Percentiles rank a stretch among this genome's conserved stretches.
Evolutionary conservation across 2,888 invertebrate species (phyloP).

Genomic region (Rugalucina vietnamica): DNA sequence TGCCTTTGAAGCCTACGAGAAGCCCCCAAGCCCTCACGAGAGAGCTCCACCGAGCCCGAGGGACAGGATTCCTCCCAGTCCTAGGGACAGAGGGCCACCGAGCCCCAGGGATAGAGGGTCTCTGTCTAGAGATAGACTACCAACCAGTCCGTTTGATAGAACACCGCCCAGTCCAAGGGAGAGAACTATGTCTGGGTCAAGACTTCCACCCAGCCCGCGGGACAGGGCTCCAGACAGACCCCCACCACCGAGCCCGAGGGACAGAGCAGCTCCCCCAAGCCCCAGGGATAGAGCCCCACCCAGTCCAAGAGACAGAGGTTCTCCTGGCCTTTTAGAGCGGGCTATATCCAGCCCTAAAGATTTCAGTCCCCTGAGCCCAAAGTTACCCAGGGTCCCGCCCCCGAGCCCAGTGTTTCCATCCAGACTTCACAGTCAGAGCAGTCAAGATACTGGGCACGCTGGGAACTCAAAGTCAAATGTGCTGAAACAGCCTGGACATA

Average conservation of each 20-base stretch:
- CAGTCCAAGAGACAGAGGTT: constrained; percentile 35
- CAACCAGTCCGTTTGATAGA: constrained; percentile 45
- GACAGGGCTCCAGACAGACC: constrained; percentile 33
- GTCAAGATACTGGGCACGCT: constrained; percentile 34
- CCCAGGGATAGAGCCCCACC: constrained; percentile 46
- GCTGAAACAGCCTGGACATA: constrained; percentile 31
- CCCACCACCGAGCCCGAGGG: constrained; percentile 44
- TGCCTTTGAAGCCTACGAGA: constrained; percentile 73
- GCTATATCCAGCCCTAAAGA: constrained; percentile 50
- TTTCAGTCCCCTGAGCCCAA: constrained; percentile 50
- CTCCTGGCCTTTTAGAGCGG: constrained; percentile 51
- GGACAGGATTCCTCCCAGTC: constrained; percentile 43
- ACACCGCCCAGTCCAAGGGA: constrained; percentile 50
- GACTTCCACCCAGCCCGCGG: constrained; percentile 38
- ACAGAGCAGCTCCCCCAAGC: constrained; percentile 33
- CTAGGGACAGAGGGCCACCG: constrained; percentile 30
- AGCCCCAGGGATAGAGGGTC: constrained; percentile 56
- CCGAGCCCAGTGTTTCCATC: constrained; percentile 54
- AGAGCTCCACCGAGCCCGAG: constrained; percentile 30
- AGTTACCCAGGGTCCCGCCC: constrained; percentile 58
- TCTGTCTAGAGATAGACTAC: too few relatives aligned
- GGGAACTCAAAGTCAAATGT: constrained; percentile 30
- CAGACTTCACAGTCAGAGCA: constrained; percentile 48
- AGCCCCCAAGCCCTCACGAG: constrained; percentile 58
- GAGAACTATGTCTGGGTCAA: not conserved